phyloP scores from a whole-genome alignment of 2,888 invertebrate genomes.

The Phragmatobia fuliginosa region DNA sequence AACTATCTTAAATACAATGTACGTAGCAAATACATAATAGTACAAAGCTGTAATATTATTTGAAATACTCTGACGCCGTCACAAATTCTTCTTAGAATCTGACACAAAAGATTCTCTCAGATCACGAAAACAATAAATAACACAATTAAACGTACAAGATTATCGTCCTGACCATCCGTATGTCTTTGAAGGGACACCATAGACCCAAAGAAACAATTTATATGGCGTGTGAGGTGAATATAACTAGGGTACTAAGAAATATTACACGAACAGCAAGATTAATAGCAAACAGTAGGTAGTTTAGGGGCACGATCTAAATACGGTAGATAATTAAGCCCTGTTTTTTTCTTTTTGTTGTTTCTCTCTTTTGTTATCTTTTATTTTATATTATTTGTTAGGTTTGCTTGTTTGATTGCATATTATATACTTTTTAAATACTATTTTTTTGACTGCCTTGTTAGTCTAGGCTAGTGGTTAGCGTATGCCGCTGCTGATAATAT shows the following conservation, averaged over 20 bases:
- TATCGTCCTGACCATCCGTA: conserved; percentile 47
- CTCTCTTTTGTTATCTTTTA: background rate
- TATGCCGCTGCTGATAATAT: too few species aligned
- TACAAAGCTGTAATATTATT: background rate
- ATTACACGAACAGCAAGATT: conserved; percentile 76
- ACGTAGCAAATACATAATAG: background rate
- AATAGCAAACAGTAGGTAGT: conserved; percentile 70
- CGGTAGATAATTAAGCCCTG: conserved; percentile 11
- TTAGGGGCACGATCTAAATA: conserved; percentile 45
- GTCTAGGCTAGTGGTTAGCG: too few species aligned
- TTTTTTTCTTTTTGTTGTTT: background rate
- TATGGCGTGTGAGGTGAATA: conserved; percentile 65
- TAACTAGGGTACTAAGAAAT: conserved; percentile 73
- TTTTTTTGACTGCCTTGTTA: too few species aligned
- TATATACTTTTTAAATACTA: background rate
- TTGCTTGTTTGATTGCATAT: background rate
- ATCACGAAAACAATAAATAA: conserved; percentile 15
- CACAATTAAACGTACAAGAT: conserved; percentile 21
- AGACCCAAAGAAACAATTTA: conserved; percentile 65
- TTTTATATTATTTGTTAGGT: background rate
- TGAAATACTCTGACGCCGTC: background rate
- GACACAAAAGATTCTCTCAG: background rate
- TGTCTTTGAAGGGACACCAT: conserved; percentile 52
- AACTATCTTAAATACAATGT: too few species aligned
- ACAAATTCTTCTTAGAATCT: background rate